Evolutionary conservation across 2,113 vertebrate genomes (phyloP).

Genomic region (Heliornis fulica): DNA sequence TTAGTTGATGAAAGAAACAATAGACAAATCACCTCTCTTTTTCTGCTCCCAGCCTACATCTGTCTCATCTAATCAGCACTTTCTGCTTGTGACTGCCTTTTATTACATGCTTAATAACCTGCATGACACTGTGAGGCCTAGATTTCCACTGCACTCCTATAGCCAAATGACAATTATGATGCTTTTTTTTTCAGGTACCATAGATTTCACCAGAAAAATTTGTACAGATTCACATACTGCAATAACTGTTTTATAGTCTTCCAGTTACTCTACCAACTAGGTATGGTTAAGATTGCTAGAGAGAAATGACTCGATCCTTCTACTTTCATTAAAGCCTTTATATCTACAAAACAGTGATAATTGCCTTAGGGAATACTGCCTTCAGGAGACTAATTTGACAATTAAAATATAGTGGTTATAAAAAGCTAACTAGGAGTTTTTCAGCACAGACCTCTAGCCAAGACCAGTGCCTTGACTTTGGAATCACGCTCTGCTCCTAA

Average conservation of each 20-base stretch:
- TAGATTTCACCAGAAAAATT: neutral
- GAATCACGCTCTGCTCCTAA: rapidly evolving
- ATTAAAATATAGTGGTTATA: neutral
- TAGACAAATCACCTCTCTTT: neutral
- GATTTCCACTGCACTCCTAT: neutral
- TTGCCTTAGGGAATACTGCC: neutral
- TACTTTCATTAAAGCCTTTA: neutral
- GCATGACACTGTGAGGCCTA: neutral
- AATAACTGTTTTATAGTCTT: neutral
- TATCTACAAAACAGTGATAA: neutral
- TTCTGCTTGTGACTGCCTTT: neutral
- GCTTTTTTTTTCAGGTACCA: neutral
- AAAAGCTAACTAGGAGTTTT: neutral
- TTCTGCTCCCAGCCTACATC: neutral
- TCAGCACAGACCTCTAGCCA: neutral
- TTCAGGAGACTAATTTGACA: neutral
- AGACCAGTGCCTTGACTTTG: neutral
- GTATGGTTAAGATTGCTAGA: neutral
- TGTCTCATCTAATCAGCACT: neutral
- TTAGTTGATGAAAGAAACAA: neutral
- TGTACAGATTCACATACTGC: neutral
- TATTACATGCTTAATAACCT: neutral
- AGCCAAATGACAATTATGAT: neutral
- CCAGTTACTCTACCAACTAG: neutral
- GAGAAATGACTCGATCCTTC: neutral